Evolutionary conservation across 2,113 vertebrate genomes (phyloP), one percentile per base, ranked within the genome.

Genomic region (Eidolon helvum): DNA sequence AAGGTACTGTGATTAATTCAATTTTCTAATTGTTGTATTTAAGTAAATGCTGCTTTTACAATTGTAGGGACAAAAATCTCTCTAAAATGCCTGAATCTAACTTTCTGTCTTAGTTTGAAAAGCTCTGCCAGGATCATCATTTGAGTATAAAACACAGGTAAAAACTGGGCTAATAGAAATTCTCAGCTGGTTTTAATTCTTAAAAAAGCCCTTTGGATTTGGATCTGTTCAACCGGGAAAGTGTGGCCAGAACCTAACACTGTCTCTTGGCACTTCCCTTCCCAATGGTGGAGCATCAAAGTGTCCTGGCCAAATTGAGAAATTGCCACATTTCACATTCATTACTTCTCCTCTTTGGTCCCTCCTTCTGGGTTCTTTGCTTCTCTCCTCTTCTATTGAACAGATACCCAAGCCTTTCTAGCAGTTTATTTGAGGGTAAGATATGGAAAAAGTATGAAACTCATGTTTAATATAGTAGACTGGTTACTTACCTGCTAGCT

Each of bases 21-120:
- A 82, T 78, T 91, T 77, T 45, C 50, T 71, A 19, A 48, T 95
- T 48, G 48, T 57, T 87, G 3, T 72, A 40, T 83, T 86, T 97
- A 96, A 85, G 72, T 35, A 90, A 95, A 48, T 91, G 38, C 78
- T 66, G 33, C 5, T 79, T 97, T 82, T 85, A 74, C 9, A 87
- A 24, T 74, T 65, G 14, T n/a, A 66, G 59, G 28, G 68, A n/a
- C 24, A 63, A 87, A 65, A 71, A 33, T 79, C 15, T 78, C 90
- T 90, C 10, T 66, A 96, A 91, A 92, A 38, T 68, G n/a, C 7
- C 7, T 43, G 21, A 78, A 5, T 90, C 9, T 77, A 90, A 55
- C 18, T 77, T 85, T 26, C 21, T 71, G 30, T 55, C 28, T 78
- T 55, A 30, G 15, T 93, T 59, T 89, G n/a, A 18, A 69, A 40